These are phyloP conservation scores for Butastur rufipennis DNA, from an alignment of 2,113 vertebrate genomes.

Conservation along the genomic window DNA sequence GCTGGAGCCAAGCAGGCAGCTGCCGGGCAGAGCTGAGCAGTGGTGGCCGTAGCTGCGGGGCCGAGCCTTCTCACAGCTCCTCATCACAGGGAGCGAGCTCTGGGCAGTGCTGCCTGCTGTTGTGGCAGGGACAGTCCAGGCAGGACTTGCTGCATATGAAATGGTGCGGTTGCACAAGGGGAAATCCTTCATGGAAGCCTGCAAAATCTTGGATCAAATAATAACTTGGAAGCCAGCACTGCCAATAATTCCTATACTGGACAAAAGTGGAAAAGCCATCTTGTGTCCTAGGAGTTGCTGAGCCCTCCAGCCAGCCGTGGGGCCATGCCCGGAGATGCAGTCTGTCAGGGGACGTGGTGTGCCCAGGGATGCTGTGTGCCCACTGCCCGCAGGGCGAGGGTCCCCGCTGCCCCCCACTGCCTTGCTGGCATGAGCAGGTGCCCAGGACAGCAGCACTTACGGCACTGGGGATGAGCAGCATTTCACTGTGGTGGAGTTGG, in stretches of 20 bases:
- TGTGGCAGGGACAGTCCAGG: background rate
- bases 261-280: background rate
- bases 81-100: accelerated
- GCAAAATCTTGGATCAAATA: background rate
- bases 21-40: background rate
- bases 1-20: background rate
- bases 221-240: background rate
- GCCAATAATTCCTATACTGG: background rate
- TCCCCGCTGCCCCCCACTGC: background rate
- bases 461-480: accelerated
- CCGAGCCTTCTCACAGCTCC: background rate
- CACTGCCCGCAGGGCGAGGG: background rate
- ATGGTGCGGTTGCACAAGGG: background rate
- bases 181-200: background rate
- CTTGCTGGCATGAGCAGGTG: background rate
- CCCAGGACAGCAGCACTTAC: background rate
- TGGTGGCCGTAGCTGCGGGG: background rate
- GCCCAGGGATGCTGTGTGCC: background rate
- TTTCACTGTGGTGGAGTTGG: accelerated
- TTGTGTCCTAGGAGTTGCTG: background rate
- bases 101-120: background rate
- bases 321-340: background rate
- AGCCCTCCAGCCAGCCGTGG: accelerated
- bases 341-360: accelerated
- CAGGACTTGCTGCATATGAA: background rate